Evolutionary conservation across 2,888 invertebrate genomes (phyloP), one percentile per base, ranked within the genome.

Genomic region (Chesias legatella): DNA sequence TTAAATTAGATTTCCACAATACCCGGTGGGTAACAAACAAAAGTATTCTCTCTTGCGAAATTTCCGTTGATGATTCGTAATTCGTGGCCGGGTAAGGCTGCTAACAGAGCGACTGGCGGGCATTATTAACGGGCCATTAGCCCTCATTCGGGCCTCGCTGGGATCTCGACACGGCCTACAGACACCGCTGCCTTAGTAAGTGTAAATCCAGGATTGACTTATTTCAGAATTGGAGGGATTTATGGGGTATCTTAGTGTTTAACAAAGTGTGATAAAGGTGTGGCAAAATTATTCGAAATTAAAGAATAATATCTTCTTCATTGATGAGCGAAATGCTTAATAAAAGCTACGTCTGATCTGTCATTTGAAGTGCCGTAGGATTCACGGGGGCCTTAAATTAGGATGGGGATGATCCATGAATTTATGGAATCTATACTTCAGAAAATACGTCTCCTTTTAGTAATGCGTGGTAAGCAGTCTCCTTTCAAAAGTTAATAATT

Each of bases 51-150:
- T 11, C 25, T 29, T 27, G 13, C 25, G 6, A 1, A 13, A 38
- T 10, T 30, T 36, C 43, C 34, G 26, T 13, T 26, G 10, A 7
- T 3, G 25, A 67, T 62, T 72, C 79, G 76, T 81, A 78, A 79
- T 67, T 83, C 75, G 72, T 65, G 65, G 65, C 65, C 63, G 65
- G 61, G 69, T 48, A 63, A 68, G 69, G 69, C 68, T 67, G 75
- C 70, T 76, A 73, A 74, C 73, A 73, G 75, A 73, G 61, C 69
- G 71, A 75, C 76, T 74, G 75, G 70, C 68, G 70, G 29, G 71
- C 75, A 74, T 82, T 83, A 82, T 79, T 75, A 81, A 79, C 81
- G 78, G 73, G 51, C 78, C 81, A 83, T 82, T 82, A 82, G 79
- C 69, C 72, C 66, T 69, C 73, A 67, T 76, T 78, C 80, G 73